Base-by-base conservation (phyloP, 2,888 invertebrate species). In the Apocheima hispidaria region DNA sequence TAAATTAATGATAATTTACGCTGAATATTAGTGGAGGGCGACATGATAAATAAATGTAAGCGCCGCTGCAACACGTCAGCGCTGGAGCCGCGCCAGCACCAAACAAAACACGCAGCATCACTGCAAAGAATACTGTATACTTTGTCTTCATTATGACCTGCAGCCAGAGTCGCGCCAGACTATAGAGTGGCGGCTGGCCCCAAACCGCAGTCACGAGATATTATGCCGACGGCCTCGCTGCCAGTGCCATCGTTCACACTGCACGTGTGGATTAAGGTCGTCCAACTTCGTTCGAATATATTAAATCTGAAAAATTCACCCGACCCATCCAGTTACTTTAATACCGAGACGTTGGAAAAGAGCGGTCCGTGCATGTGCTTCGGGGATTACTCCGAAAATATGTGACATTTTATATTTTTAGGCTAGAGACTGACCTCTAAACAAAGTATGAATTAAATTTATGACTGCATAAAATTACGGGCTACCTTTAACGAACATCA, bases 381-480 rank as follows among this genome's bases (percentile, higher is more conserved):
- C 30, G 48, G 38, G 36, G 50, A 41, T 59, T 49, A 41, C 51
- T 51, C 51, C 23, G 14, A 46, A 63, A 61, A 55, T 56, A 62
- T 62, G 30, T 58, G 63, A 54, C 65, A 57, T 60, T 71, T 58
- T 61, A 61, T 41, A 60, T 53, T 66, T 66, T 68, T 60, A 64
- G 41, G 54, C 63, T 60, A 68, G 67, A 77, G 69, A 69, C 61
- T 73, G 71, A 72, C 75, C 72, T 71, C 66, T 72, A 75, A 79
- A 79, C 78, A 79, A 82, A 77, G 73, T 78, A 80, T 75, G 79
- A 81, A 82, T 82, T 76, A 78, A 83, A 84, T 84, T 82, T 83
- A 85, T 77, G 81, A 81, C 60, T 81, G 81, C 78, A 84, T 85
- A 84, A 84, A 78, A 86, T 85, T 79, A 84, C 77, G 79, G 78